Conservation (phyloP, 92 coral and sea anemone species). For the Siderastrea radians region DNA sequence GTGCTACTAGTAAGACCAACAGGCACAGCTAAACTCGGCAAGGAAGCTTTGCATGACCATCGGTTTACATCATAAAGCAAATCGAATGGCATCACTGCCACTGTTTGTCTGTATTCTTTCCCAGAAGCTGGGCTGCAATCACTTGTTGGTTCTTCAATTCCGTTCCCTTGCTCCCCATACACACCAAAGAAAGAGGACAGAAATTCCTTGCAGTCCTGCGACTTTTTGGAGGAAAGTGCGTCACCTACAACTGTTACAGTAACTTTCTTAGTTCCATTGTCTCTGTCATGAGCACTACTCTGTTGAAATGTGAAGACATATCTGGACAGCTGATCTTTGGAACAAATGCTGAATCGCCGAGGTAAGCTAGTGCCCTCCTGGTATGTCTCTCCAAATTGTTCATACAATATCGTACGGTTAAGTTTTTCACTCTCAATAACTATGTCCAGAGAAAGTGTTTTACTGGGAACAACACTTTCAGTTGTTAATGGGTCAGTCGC, state of each 20-base stretch:
- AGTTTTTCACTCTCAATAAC: slow-evolving; percentile 33
- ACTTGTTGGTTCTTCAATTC: not conserved
- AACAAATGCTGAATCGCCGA: slow-evolving; percentile 64
- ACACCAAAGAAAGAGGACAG: not conserved
- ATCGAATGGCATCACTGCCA: slow-evolving; percentile 57
- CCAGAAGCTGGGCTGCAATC: not conserved
- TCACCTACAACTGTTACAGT: slow-evolving; percentile 29
- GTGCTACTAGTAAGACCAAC: not conserved
- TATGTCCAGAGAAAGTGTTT: slow-evolving; percentile 6
- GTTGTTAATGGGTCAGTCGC: not conserved
- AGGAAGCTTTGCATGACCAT: slow-evolving; percentile 28
- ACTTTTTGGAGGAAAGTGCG: slow-evolving; percentile 6
- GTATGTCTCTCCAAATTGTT: slow-evolving; percentile 59
- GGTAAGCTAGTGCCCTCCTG: slow-evolving; percentile 55
- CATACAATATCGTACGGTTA: slow-evolving; percentile 21
- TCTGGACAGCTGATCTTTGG: slow-evolving; percentile 1
- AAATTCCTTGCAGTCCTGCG: slow-evolving; percentile 2
- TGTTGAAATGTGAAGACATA: slow-evolving; percentile 15
- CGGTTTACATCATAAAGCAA: slow-evolving; percentile 28
- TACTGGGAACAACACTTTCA: not conserved
- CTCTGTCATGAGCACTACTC: not conserved
- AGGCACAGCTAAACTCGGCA: slow-evolving; percentile 10
- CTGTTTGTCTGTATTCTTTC: not conserved
- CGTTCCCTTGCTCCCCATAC: not conserved
- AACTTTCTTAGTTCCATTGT: not conserved